These are phyloP conservation scores for Mechanitis mazaeus DNA, from an alignment of 2,888 invertebrate species.

Conservation along the genomic window DNA sequence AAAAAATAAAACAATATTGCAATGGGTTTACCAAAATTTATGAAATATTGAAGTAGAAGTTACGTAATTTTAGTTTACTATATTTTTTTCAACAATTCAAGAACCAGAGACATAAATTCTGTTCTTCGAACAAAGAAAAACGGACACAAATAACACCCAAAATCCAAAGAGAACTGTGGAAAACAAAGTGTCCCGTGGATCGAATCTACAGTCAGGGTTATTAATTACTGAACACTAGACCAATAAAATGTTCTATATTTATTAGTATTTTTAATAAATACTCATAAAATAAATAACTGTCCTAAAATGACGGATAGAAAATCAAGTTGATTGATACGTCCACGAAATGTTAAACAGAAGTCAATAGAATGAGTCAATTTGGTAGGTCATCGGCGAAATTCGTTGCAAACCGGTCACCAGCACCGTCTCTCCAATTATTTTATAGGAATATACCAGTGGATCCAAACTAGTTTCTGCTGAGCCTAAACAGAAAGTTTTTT, in stretches of 20 bases:
- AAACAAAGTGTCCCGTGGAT: too few relatives aligned
- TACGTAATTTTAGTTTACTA: neutral
- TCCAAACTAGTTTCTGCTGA: conserved; percentile 16
- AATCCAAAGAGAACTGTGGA: too few relatives aligned
- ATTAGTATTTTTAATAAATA: too few relatives aligned
- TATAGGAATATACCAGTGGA: conserved; percentile 12
- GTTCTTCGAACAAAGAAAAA: too few relatives aligned
- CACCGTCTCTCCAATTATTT: conserved; percentile 26
- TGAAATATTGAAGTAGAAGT: neutral
- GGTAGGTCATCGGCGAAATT: conserved; percentile 26
- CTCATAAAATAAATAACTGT: conserved; percentile 7
- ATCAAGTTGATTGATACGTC: conserved; percentile 24
- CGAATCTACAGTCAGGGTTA: too few relatives aligned
- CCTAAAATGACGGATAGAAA: conserved; percentile 9
- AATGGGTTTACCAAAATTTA: neutral
- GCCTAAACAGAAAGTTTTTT: conserved; percentile 9
- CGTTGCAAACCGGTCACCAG: conserved; percentile 24
- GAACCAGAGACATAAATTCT: too few relatives aligned
- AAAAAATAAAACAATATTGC: conserved; percentile 4
- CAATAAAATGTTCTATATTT: too few relatives aligned
- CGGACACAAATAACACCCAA: too few relatives aligned
- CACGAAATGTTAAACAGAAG: conserved; percentile 27
- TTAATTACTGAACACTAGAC: too few relatives aligned
- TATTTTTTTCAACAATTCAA: too few relatives aligned
- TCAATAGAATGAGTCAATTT: conserved; percentile 31